These are phyloP conservation scores for Eretmochelys imbricata DNA, from an alignment of 2,113 vertebrate genomes.

Conservation along the genomic window DNA sequence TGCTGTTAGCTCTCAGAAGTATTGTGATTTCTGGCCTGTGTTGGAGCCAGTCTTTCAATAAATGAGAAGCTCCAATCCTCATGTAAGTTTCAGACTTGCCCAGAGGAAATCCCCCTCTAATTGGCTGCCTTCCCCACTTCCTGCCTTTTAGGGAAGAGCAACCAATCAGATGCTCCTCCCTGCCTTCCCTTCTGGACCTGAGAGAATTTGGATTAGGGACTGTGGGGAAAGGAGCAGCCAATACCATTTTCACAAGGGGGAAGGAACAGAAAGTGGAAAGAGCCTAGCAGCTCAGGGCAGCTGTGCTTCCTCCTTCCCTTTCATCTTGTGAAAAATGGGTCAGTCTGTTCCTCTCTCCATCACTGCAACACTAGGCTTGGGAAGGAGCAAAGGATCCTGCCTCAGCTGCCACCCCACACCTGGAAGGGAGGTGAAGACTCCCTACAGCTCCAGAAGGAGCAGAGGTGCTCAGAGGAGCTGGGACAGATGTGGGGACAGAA, in stretches of 20 bases:
- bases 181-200: neutral
- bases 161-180: neutral
- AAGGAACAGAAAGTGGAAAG: neutral
- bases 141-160: neutral
- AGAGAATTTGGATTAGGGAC: neutral
- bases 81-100: neutral
- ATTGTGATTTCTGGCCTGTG: neutral
- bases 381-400: neutral
- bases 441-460: neutral
- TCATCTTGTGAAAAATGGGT: neutral
- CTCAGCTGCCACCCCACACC: neutral
- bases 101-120: neutral
- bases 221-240: neutral
- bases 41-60: neutral
- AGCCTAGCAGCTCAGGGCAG: conserved; percentile 7
- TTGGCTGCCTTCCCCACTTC: neutral
- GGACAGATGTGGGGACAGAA: neutral
- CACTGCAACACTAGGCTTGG: neutral
- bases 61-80: neutral
- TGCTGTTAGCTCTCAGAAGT: neutral
- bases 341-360: neutral
- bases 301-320: neutral
- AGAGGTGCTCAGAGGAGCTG: neutral
- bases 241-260: conserved; percentile 22
- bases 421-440: neutral